Conservation (phyloP, 2,888 invertebrate genomes). For the Crossocerus cetratus region DNA sequence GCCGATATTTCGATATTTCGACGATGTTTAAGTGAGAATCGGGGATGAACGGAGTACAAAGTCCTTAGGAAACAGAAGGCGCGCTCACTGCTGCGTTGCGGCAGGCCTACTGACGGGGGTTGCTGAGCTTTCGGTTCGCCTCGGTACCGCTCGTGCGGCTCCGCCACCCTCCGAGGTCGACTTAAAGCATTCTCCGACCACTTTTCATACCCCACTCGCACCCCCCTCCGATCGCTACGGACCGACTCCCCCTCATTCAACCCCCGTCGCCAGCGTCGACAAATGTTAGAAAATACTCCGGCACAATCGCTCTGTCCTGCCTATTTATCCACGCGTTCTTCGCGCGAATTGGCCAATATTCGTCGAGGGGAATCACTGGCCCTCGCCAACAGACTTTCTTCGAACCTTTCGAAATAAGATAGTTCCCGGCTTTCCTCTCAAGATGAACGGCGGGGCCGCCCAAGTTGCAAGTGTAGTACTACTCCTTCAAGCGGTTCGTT, state of each 20-base stretch:
- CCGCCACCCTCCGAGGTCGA: conserved; percentile 63
- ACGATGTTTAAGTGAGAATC: neutral
- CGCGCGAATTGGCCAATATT: conserved; percentile 22
- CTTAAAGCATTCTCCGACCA: conserved; percentile 68
- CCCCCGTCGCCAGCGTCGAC: conserved; percentile 31
- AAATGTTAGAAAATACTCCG: conserved; percentile 46
- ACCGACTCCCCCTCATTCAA: conserved; percentile 39
- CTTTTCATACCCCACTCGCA: conserved; percentile 65
- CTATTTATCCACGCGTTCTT: conserved; percentile 34
- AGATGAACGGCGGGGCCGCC: neutral
- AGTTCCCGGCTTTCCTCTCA: neutral
- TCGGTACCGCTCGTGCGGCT: conserved; percentile 64
- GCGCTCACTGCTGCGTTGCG: conserved; percentile 72
- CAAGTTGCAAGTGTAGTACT: neutral
- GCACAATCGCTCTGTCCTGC: conserved; percentile 19
- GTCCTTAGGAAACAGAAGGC: conserved; percentile 51
- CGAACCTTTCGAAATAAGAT: neutral
- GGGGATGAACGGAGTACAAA: conserved; percentile 20
- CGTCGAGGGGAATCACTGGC: neutral
- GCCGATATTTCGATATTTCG: neutral
- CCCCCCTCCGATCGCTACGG: conserved; percentile 51
- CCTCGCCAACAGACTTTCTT: too few species aligned
- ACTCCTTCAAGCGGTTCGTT: neutral
- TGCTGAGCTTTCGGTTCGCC: conserved; percentile 63
- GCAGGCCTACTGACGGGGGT: conserved; percentile 71